Conservation (phyloP, 2,888 invertebrate genomes). For the Hanleya hanleyi region DNA sequence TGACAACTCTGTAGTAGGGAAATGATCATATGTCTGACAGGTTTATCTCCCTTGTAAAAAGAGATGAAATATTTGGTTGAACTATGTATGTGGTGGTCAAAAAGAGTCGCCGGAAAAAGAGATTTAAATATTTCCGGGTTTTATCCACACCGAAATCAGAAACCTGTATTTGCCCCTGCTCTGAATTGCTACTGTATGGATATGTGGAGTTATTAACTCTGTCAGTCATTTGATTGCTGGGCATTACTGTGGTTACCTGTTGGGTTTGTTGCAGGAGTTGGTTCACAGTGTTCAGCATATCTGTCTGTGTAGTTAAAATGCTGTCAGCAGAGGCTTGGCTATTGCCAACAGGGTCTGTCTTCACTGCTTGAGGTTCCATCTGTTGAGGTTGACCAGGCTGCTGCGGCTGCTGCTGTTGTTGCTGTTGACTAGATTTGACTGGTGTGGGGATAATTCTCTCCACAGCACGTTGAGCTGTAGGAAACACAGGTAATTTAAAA, state of each 20-base stretch:
- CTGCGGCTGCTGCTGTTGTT: neutral
- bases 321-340: conserved; percentile 9
- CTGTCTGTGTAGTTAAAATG: conserved; percentile 61
- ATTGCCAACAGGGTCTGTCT: conserved; percentile 8
- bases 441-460: conserved; percentile 53
- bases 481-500: conserved; percentile 2
- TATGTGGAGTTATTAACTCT: no score
- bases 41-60: no score
- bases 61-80: no score
- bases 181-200: no score
- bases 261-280: conserved; percentile 69
- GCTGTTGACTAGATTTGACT: conserved; percentile 34
- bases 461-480: conserved; percentile 63
- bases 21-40: no score
- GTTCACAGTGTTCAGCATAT: conserved; percentile 69
- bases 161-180: no score
- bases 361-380: conserved; percentile 12
- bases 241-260: conserved; percentile 59
- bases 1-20: no score
- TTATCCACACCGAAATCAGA: no score
- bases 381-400: neutral
- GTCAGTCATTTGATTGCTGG: no score
- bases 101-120: no score
- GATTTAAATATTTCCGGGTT: no score
- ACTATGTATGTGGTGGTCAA: no score